Evolutionary conservation across 1,140 invertebrate species (phyloP).

Genomic region (Steinernema khuongi): DNA sequence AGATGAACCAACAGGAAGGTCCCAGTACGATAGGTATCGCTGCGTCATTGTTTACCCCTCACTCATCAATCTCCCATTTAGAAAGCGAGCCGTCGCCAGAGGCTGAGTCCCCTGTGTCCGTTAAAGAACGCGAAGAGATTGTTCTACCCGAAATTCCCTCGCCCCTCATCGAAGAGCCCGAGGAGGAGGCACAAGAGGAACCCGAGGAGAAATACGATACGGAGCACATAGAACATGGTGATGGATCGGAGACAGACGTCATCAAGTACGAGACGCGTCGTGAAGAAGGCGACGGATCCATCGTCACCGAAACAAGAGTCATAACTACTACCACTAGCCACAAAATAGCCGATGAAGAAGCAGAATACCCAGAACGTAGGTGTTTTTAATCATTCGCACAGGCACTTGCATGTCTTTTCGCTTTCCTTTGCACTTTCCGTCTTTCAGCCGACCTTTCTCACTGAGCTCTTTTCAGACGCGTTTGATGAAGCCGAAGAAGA

Average conservation of each 20-base stretch:
- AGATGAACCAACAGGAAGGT: neutral
- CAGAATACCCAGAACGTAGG: neutral
- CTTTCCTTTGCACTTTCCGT: neutral
- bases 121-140: neutral
- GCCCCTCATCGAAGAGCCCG: constrained; percentile 6
- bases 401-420: neutral
- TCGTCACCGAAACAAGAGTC: constrained; percentile 33
- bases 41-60: no score
- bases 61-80: no score
- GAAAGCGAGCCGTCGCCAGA: no score
- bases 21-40: neutral
- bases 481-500: constrained; percentile 16
- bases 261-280: neutral
- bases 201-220: neutral
- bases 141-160: neutral
- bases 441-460: neutral
- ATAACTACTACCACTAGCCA: constrained; percentile 25
- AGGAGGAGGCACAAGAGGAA: constrained; percentile 31
- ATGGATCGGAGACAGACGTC: neutral
- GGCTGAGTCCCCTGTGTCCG: neutral
- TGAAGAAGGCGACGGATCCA: constrained; percentile 36
- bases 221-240: constrained; percentile 30
- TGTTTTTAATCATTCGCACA: neutral
- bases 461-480: constrained; percentile 5
- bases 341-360: neutral